phyloP scores from a whole-genome alignment of 2,888 invertebrate genomes.

The Nemotelus pantherinus region DNA sequence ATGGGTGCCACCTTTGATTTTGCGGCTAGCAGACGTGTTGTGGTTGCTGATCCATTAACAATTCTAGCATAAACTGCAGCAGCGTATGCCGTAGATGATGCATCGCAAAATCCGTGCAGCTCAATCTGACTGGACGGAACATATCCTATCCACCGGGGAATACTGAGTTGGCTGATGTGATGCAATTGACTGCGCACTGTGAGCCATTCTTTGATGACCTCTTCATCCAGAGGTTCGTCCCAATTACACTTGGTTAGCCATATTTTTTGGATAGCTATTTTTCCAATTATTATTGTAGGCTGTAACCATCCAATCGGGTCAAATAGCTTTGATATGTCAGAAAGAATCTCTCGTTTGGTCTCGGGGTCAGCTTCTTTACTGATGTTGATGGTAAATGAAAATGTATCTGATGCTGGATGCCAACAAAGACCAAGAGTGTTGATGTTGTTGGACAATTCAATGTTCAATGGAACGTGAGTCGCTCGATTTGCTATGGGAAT shows the following conservation, averaged over 20 bases:
- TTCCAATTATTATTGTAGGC: not conserved
- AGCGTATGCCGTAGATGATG: conserved; percentile 33
- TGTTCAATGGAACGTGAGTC: too few relatives aligned
- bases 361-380: too few relatives aligned
- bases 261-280: conserved; percentile 29
- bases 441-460: not conserved
- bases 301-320: conserved; percentile 30
- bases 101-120: conserved; percentile 41
- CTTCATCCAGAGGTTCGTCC: conserved; percentile 9
- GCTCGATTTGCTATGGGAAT: not conserved
- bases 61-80: conserved; percentile 44
- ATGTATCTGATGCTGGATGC: too few relatives aligned
- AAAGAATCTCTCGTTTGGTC: not conserved
- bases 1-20: conserved; percentile 50
- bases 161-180: not conserved
- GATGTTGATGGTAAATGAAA: too few relatives aligned
- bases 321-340: not conserved
- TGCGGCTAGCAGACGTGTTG: conserved; percentile 32
- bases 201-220: not conserved
- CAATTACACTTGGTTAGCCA: conserved; percentile 21
- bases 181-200: not conserved
- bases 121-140: not conserved
- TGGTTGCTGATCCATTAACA: not conserved
- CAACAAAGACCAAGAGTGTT: not conserved
- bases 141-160: conserved; percentile 22